Conservation (phyloP, 2,797 vertebrate genomes). For the Tragopan temminckii region DNA sequence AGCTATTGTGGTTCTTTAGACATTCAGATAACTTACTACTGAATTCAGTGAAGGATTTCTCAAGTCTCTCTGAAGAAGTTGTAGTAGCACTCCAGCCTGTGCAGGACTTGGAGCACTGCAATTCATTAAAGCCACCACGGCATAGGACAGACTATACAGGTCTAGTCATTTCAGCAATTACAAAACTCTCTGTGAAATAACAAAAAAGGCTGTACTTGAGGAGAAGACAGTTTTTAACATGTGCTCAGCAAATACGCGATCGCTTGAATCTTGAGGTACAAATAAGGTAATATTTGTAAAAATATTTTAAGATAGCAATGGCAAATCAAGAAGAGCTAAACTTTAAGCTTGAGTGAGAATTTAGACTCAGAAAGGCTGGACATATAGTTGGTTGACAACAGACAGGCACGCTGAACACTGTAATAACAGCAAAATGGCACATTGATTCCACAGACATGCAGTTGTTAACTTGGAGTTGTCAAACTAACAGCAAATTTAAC, state of each 20-base stretch:
- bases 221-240: not conserved
- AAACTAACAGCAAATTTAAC: not conserved
- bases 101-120: not conserved
- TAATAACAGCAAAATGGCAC: not conserved
- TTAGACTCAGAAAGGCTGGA: not conserved
- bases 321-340: not conserved
- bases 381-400: not conserved
- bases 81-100: not conserved
- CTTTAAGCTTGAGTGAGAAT: not conserved
- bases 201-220: not conserved
- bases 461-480: not conserved
- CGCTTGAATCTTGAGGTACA: not conserved
- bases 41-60: not conserved
- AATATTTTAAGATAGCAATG: not conserved
- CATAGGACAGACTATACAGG: not conserved
- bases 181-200: not conserved
- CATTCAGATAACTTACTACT: not conserved
- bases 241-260: not conserved
- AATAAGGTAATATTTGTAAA: not conserved
- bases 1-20: not conserved
- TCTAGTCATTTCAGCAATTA: not conserved
- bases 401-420: not conserved
- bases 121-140: not conserved
- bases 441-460: not conserved
- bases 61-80: not conserved